A percentile compares a stretch with the other conserved stretches of the same genome.
Evolutionary conservation across 1,140 invertebrate genomes (phyloP).

Genomic region (Hermetia illucens): DNA sequence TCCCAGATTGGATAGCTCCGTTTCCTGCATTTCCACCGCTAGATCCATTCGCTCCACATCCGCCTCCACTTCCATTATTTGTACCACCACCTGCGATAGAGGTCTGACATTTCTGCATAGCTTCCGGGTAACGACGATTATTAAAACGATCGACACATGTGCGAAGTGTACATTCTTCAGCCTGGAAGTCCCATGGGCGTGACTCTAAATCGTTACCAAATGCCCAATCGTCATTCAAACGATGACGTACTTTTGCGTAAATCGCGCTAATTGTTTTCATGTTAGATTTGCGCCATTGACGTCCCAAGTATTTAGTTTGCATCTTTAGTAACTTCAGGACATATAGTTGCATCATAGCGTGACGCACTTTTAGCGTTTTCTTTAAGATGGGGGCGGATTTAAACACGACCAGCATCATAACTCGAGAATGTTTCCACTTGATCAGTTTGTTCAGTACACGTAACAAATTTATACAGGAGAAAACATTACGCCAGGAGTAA

Average conservation of each 20-base stretch:
- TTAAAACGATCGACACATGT: slow-evolving; percentile 93
- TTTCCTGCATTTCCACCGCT: slow-evolving; percentile 2
- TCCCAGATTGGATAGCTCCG: slow-evolving; percentile 3
- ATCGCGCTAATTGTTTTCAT: slow-evolving; percentile 99
- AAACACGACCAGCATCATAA: slow-evolving; percentile 99
- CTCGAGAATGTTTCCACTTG: slow-evolving; percentile 98
- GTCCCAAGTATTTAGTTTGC: slow-evolving; percentile 97
- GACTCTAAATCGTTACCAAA: slow-evolving; percentile 98
- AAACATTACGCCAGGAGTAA: slow-evolving; percentile 96
- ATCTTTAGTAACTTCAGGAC: slow-evolving; percentile 96
- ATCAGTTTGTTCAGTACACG: slow-evolving; percentile 96
- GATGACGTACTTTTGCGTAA: slow-evolving; percentile 90
- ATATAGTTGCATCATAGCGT: slow-evolving; percentile 97
- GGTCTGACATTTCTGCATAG: slow-evolving; percentile 30
- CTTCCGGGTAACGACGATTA: slow-evolving; percentile 62
- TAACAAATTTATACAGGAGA: slow-evolving; percentile 94
- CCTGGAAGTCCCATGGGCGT: slow-evolving; percentile 96
- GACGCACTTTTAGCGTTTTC: slow-evolving; percentile 84
- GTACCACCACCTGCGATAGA: neutral
- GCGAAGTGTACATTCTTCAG: slow-evolving; percentile 88
- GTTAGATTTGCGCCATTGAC: slow-evolving; percentile 98
- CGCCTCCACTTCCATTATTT: slow-evolving; percentile 5
- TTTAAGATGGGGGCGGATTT: slow-evolving; percentile 98
- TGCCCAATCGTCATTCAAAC: slow-evolving; percentile 98
- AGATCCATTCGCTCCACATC: slow-evolving; percentile 17